phyloP scores from a whole-genome alignment of 2,888 invertebrate genomes.

The Eupithecia insigniata region DNA sequence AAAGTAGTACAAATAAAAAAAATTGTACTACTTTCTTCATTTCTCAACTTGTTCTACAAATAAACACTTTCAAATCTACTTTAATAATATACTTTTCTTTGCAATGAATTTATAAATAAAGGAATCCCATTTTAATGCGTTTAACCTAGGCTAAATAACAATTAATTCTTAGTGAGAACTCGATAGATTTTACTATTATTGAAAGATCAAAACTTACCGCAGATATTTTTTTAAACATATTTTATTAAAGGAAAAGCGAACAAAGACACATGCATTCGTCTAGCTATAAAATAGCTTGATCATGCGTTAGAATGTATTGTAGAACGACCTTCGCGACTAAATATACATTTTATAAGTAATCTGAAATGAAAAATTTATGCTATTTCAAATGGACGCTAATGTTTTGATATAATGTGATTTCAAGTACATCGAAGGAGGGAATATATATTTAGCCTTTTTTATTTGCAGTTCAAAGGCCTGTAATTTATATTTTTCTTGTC shows the following conservation, averaged over 20 bases:
- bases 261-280: neutral
- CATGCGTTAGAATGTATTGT: slow-evolving; percentile 27
- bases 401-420: neutral
- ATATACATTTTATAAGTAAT: slow-evolving; percentile 6
- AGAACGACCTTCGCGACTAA: slow-evolving; percentile 16
- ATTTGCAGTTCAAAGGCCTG: too few species aligned
- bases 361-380: slow-evolving; percentile 8
- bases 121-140: too few species aligned
- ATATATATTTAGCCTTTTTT: neutral
- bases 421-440: neutral
- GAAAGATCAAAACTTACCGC: neutral
- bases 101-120: neutral
- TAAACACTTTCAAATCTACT: neutral
- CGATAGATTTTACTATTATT: neutral
- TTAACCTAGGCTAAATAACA: neutral
- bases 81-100: neutral
- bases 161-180: neutral
- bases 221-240: neutral
- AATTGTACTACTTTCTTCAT: too few species aligned
- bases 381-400: neutral
- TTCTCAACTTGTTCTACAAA: too few species aligned
- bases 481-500: neutral
- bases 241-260: neutral
- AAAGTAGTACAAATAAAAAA: too few species aligned
- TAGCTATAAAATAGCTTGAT: slow-evolving; percentile 24